Conservation (phyloP, 2,888 invertebrate species). For the Cantharis rustica region DNA sequence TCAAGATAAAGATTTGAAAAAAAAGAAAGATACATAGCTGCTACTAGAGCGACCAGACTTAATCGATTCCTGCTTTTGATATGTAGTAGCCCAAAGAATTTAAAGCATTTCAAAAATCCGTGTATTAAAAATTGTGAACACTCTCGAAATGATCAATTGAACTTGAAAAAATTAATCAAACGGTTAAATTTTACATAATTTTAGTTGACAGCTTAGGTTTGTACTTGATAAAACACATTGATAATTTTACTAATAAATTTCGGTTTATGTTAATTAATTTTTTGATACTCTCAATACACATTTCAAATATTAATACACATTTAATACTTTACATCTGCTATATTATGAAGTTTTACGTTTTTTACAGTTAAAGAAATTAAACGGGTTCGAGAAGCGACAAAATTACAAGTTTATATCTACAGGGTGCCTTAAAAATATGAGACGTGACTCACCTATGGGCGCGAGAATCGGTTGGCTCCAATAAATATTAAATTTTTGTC, state of each 20-base stretch:
- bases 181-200: neutral
- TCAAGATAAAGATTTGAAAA: neutral
- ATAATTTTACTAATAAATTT: neutral
- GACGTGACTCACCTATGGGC: neutral
- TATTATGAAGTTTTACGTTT: neutral
- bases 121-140: neutral
- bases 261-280: neutral
- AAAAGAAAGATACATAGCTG: neutral
- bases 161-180: slow-evolving; percentile 1
- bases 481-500: neutral
- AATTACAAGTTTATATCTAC: neutral
- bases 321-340: neutral
- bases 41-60: neutral
- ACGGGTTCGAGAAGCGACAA: neutral
- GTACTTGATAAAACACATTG: neutral
- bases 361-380: neutral
- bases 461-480: neutral
- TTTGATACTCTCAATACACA: neutral
- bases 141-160: neutral
- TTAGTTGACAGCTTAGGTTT: neutral
- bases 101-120: neutral
- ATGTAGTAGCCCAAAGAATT: neutral
- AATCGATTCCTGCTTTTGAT: neutral
- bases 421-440: neutral
- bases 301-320: neutral